A percentile compares a stretch with the other conserved stretches of the same genome.
These are phyloP conservation scores for Porites rus DNA, from an alignment of 92 coral and sea anemone species.

Conservation along the genomic window DNA sequence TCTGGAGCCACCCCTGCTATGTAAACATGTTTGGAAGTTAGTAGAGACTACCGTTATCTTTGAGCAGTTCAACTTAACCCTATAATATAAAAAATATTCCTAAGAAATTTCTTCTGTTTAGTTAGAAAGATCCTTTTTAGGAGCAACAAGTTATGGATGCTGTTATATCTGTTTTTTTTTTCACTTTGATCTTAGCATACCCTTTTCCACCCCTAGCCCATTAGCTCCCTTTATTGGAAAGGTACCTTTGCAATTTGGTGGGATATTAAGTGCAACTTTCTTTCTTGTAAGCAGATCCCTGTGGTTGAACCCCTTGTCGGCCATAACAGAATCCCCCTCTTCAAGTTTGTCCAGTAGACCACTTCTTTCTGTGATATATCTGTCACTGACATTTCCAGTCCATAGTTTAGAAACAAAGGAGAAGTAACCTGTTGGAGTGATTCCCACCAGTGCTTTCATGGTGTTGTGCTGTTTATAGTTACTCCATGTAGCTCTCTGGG, in stretches of 20 bases:
- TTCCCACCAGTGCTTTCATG: constrained; percentile 33
- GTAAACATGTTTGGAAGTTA: too few relatives aligned
- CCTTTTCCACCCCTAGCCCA: background rate
- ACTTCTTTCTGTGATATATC: constrained; percentile 36
- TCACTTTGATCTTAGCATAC: background rate
- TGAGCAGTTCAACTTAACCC: background rate
- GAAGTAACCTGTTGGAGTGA: constrained; percentile 24
- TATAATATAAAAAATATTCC: background rate
- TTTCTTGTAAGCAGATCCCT: constrained; percentile 40
- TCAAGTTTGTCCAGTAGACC: constrained; percentile 48
- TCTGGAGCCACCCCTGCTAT: too few relatives aligned
- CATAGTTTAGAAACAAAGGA: too few relatives aligned
- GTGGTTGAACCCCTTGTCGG: constrained; percentile 43
- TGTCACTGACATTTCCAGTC: too few relatives aligned
- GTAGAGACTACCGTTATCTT: background rate
- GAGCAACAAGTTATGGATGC: background rate
- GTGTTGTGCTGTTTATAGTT: constrained; percentile 57
- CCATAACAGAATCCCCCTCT: constrained; percentile 52
- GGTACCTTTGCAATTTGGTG: constrained; percentile 35
- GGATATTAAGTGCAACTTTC: constrained; percentile 42
- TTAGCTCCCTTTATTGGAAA: constrained; percentile 5
- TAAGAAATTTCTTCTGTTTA: background rate
- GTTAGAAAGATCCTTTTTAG: background rate
- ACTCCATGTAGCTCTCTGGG: constrained; percentile 21
- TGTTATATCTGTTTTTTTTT: constrained; percentile 3